Conservation (phyloP, 1,140 invertebrate genomes). For the Ditylenchus dipsaci region DNA sequence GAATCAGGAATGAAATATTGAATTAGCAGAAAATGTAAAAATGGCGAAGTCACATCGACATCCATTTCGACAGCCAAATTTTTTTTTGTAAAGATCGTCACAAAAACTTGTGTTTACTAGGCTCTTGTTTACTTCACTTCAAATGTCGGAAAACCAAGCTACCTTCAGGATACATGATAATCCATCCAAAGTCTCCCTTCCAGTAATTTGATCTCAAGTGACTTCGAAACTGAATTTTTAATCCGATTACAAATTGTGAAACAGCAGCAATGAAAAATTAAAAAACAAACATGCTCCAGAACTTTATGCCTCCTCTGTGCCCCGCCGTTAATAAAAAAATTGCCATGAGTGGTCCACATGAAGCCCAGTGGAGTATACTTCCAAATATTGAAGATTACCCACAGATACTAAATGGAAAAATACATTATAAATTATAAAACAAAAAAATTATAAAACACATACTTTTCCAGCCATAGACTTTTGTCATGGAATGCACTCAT, state of each 20-base stretch:
- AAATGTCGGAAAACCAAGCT: too few relatives aligned
- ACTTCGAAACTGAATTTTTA: conserved; percentile 36
- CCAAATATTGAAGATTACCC: conserved; percentile 52
- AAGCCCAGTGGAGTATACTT: conserved; percentile 34
- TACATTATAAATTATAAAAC: not conserved
- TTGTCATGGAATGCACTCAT: conserved; percentile 53
- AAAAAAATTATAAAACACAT: not conserved
- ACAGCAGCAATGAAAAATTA: conserved; percentile 21
- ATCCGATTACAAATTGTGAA: conserved; percentile 36
- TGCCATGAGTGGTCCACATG: conserved; percentile 41
- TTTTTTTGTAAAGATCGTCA: too few relatives aligned
- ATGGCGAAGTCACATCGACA: too few relatives aligned
- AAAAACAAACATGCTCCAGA: not conserved
- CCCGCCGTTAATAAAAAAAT: conserved; percentile 52
- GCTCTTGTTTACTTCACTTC: too few relatives aligned
- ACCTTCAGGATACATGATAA: conserved; percentile 55
- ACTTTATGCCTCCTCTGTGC: conserved; percentile 4
- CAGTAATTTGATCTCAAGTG: conserved; percentile 45
- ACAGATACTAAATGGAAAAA: conserved; percentile 27
- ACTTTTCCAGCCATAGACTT: conserved; percentile 39
- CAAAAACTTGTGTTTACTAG: too few relatives aligned
- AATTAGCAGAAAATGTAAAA: too few relatives aligned
- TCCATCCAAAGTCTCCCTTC: conserved; percentile 47
- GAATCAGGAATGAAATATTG: too few relatives aligned
- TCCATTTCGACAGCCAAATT: too few relatives aligned